Base-by-base conservation (phyloP, 2,797 vertebrate genomes). In the Darevskia mixta region DNA sequence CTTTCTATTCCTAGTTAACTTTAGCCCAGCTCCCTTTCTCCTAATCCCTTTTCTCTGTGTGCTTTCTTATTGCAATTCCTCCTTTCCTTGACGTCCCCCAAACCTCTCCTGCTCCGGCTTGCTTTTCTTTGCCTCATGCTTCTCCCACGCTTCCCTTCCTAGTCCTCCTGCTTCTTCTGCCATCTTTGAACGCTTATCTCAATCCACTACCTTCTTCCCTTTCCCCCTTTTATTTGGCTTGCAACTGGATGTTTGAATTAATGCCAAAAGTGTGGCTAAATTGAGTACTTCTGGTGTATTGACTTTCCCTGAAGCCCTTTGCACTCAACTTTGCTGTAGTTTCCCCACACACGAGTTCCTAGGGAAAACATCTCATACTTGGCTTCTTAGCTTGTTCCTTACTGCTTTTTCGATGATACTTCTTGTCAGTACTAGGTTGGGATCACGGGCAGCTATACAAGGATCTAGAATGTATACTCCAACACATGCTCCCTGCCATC, bases 1-100 rank as follows among this genome's bases (percentile, higher is more conserved):
- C n/a, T 29, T 35, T 0, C 69, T 76, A 20, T 79, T 87, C 27
- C 38, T 1, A 23, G 1, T 77, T 27, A 17, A n/a, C 0, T 1
- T 3, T 6, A 1, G 8, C 1, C 17, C 20, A 64, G 18, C 79
- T 11, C 9, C 61, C 35, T 18, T 80, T 64, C 3, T 3, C 32
- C 61, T 80, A 18, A 9, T 11, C 20, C 13, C 20, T 35, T 80
- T 29, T 35, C n/a, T 61, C 17, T 32, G 58, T 79, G 55, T 25
- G 20, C 32, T 80, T 17, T 58, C 1, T 41, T 78, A 78, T 29
- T 27, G 45, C 7, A 43, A 20, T 32, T 35, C 7, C n/a, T 80
- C 11, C n/a, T 80, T 64, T 80, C 18, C n/a, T 61, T 20, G 18
- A 80, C 13, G 5, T 13, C n/a, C n/a, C n/a, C 15, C 49, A 79